These are phyloP conservation scores for Nycticryphes semicollaris DNA, from an alignment of 2,113 vertebrate genomes.

Conservation along the genomic window DNA sequence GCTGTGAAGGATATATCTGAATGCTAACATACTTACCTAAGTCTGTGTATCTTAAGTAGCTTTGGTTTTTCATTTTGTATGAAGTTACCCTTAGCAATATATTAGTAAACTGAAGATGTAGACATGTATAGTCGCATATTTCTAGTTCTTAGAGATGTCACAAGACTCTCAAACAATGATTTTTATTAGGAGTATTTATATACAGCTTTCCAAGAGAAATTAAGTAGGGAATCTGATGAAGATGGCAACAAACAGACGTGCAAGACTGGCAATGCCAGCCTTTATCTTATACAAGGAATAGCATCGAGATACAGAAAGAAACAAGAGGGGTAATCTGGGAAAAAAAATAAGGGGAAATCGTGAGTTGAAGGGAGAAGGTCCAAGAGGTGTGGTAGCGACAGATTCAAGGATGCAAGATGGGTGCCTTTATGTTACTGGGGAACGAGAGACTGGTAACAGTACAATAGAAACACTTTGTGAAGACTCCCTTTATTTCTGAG, in stretches of 20 bases:
- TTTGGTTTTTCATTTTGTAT: not conserved
- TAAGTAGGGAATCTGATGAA: not conserved
- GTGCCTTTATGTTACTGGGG: not conserved
- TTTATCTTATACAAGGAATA: not conserved
- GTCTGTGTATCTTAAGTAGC: not conserved
- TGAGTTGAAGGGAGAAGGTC: not conserved
- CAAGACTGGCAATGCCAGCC: not conserved
- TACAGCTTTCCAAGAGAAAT: not conserved
- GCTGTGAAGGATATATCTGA: not conserved
- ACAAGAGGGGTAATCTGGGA: not conserved
- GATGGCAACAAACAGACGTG: not conserved
- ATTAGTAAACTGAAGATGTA: not conserved
- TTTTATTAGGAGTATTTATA: not conserved
- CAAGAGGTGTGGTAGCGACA: not conserved
- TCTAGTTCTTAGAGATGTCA: not conserved
- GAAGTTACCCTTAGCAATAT: not conserved
- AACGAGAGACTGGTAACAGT: not conserved
- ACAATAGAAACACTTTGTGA: not conserved
- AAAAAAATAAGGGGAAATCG: not conserved
- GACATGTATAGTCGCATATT: not conserved
- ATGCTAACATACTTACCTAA: not conserved
- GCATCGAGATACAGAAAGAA: not conserved
- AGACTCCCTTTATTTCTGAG: not conserved
- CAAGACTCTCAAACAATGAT: not conserved
- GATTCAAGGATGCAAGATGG: not conserved